Conservation (phyloP, 2,797 vertebrate species). For the Anisognathus igniventris region DNA sequence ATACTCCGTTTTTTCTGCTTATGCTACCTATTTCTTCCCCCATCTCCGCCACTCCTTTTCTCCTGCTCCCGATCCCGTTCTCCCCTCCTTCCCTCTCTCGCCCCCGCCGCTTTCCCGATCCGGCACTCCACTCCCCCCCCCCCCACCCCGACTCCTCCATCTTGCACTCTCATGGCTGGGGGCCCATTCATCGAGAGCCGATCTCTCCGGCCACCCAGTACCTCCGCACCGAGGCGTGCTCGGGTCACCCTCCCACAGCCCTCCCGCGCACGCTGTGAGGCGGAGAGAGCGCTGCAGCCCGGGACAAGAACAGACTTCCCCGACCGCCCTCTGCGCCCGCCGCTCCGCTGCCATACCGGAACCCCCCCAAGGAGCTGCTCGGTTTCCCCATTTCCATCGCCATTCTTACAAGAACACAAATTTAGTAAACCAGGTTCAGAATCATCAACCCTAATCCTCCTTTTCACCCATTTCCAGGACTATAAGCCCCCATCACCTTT, state of each 20-base stretch:
- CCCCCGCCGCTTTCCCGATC: neutral
- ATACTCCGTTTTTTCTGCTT: neutral
- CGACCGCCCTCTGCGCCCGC: neutral
- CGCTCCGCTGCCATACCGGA: neutral
- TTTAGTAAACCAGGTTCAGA: accelerated
- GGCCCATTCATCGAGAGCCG: neutral
- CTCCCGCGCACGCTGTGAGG: neutral
- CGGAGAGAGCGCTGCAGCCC: neutral
- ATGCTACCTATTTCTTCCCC: neutral
- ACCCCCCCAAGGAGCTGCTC: neutral
- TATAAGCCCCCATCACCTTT: accelerated
- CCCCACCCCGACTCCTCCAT: neutral
- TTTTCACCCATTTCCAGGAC: no score
- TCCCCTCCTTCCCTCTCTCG: no score
- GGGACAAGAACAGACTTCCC: neutral
- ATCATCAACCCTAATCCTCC: accelerated
- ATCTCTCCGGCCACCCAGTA: accelerated
- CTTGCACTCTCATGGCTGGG: neutral
- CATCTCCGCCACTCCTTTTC: neutral
- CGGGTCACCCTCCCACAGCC: neutral
- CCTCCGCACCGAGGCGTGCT: accelerated
- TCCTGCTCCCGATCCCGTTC: no score
- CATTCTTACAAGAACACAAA: accelerated
- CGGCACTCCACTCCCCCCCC: no score
- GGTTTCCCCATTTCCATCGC: accelerated